A percentile compares a stretch with the other conserved stretches of the same genome.
phyloP scores from a whole-genome alignment of 1,140 invertebrate species.

The Atta texana region DNA sequence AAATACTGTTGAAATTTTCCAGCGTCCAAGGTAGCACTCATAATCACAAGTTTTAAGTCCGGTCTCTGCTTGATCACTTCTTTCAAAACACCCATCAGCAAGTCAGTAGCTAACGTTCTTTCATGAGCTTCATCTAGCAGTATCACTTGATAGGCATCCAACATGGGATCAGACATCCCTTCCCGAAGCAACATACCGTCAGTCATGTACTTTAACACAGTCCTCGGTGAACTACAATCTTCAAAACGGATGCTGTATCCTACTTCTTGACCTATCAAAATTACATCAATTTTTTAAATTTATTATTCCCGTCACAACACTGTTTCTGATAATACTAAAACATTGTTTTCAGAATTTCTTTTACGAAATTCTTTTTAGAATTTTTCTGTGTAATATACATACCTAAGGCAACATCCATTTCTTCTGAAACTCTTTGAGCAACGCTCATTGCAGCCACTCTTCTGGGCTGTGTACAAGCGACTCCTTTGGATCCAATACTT shows the following conservation, averaged over 20 bases:
- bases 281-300: neutral
- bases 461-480: conserved; percentile 99
- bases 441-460: conserved; percentile 99
- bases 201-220: conserved; percentile 98
- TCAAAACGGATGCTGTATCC: conserved; percentile 99
- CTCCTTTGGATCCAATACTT: conserved; percentile 91
- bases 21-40: conserved; percentile 99
- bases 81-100: conserved; percentile 99
- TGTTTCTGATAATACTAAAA: neutral
- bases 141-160: conserved; percentile 98
- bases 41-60: conserved; percentile 99
- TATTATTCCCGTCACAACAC: neutral
- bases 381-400: too few species aligned
- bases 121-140: conserved; percentile 99
- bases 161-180: conserved; percentile 99
- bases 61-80: conserved; percentile 97
- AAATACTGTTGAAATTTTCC: conserved; percentile 99
- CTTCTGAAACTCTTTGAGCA: conserved; percentile 98
- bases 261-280: conserved; percentile 93
- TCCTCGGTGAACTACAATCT: conserved; percentile 98
- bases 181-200: conserved; percentile 99
- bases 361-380: neutral
- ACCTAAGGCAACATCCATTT: conserved; percentile 98
- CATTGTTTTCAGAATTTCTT: neutral
- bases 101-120: conserved; percentile 98